These are phyloP conservation scores for Callaeas wilsoni DNA, from an alignment of 2,113 vertebrate species.

Conservation along the genomic window DNA sequence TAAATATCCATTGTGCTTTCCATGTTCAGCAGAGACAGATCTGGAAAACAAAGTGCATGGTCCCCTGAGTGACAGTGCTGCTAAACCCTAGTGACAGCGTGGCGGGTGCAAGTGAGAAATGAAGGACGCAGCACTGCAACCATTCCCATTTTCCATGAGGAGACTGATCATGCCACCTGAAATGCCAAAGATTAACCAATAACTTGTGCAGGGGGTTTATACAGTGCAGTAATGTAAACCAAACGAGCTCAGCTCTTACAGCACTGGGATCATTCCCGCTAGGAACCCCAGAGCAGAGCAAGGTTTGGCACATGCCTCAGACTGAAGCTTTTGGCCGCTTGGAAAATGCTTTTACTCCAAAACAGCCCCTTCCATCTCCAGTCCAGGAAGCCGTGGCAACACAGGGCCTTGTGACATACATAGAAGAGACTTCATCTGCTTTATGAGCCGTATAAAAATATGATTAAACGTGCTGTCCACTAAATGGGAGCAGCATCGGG, in stretches of 20 bases:
- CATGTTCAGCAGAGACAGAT: neutral
- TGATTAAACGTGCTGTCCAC: neutral
- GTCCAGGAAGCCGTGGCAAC: neutral
- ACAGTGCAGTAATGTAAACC: neutral
- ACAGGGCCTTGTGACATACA: neutral
- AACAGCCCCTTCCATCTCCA: neutral
- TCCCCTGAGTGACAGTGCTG: neutral
- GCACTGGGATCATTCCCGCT: neutral
- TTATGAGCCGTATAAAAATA: neutral
- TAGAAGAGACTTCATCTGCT: neutral
- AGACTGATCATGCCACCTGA: neutral
- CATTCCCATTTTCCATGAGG: neutral
- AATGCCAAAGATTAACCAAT: neutral
- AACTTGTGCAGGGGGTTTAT: neutral
- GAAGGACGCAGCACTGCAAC: neutral
- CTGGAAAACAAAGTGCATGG: neutral
- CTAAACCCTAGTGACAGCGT: neutral
- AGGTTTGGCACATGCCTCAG: neutral
- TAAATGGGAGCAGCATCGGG: neutral
- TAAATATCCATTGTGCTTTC: neutral
- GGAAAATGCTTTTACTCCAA: neutral
- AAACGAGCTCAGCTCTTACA: neutral
- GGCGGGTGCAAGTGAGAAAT: neutral
- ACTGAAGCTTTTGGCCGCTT: rapidly evolving
- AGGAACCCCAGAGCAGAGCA: neutral